Evolutionary conservation across 2,888 invertebrate genomes (phyloP), one percentile per base, ranked within the genome.

Genomic region (Rugalucina vietnamica): DNA sequence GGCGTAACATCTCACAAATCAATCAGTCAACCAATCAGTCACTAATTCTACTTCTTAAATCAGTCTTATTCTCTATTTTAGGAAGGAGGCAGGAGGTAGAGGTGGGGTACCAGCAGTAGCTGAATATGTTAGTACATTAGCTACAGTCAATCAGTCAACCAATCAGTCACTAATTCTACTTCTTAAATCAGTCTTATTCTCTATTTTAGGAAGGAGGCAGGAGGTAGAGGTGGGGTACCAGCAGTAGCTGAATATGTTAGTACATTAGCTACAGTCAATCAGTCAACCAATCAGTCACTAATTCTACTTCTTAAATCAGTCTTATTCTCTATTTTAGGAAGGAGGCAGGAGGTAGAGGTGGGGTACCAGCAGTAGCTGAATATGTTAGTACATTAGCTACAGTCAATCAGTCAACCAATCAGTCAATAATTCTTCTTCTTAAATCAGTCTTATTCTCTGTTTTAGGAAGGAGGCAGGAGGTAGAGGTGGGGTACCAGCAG

Each of bases 21-120:
- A 37, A 98, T 98, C 93, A 99, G 99, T 95, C 98, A 99, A 94
- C 95, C n/a, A n/a, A n/a, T n/a, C n/a, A n/a, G n/a, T n/a, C n/a
- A n/a, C n/a, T n/a, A n/a, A n/a, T n/a, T n/a, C n/a, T n/a, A n/a
- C n/a, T n/a, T n/a, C n/a, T n/a, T n/a, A n/a, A n/a, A n/a, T n/a
- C n/a, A n/a, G n/a, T n/a, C n/a, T n/a, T n/a, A n/a, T n/a, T n/a
- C n/a, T n/a, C n/a, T n/a, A n/a, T 81, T 87, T n/a, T 89, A 94
- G 94, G 94, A 97, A 97, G 94, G 98, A 99, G 89, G 96, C 97
- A 0, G 97, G 96, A 54, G 96, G 96, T 0, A 93, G 95, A 75
- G 93, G 90, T 74, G 96, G 97, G 18, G 95, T 98, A 71, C 99
- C 99, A 0, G 97, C 98, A 0, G 95, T 98, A 72, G 97, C 96